Base-by-base conservation (phyloP, 2,113 vertebrate species). In the Hippocampus barbouri region DNA sequence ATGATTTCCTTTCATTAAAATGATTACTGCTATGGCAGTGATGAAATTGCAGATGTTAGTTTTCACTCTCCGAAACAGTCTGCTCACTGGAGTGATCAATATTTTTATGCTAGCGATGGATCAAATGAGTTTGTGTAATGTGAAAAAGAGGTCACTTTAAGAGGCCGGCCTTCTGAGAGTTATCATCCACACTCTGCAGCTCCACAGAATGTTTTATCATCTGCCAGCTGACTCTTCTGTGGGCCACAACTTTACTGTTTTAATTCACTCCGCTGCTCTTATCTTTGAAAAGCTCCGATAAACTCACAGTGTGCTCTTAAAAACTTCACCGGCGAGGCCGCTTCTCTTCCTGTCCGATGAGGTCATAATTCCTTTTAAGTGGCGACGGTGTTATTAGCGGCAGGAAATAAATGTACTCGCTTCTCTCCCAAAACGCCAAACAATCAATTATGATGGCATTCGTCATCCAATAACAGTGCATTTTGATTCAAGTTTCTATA, bases 21-120 rank as follows among this genome's bases (percentile, higher is more conserved):
- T 64, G 45, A 62, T 21, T 62, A 71, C 72, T 34, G 68, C 65
- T 20, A 18, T 65, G 25, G 59, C 51, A 30, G 20, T 69, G 51
- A 77, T 66, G 64, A 66, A 72, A 34, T 62, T 27, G n/a, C n/a
- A 68, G 69, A 23, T 73, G 56, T 18, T 70, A 15, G 18, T 70
- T 78, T 70, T 64, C 10, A 38, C 11, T 51, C 14, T 18, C 57
- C 45, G 27, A 49, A 68, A 63, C 49, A 56, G 49, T 59, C 59
- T 23, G 71, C 70, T 54, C 27, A 9, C 23, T 34, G 21, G 41
- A 68, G 56, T 27, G 8, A 23, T 69, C 62, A 63, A 56, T 59
- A 65, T 25, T 69, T 59, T 59, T 23, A 49, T 53, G 41, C 40
- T 68, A 51, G 56, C 27, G 21, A 12, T 78, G 71, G 23, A 69